Percentiles rank a stretch among this genome's conserved stretches.
Evolutionary conservation across 2,888 invertebrate genomes (phyloP).

Genomic region (Drosophila testacea): DNA sequence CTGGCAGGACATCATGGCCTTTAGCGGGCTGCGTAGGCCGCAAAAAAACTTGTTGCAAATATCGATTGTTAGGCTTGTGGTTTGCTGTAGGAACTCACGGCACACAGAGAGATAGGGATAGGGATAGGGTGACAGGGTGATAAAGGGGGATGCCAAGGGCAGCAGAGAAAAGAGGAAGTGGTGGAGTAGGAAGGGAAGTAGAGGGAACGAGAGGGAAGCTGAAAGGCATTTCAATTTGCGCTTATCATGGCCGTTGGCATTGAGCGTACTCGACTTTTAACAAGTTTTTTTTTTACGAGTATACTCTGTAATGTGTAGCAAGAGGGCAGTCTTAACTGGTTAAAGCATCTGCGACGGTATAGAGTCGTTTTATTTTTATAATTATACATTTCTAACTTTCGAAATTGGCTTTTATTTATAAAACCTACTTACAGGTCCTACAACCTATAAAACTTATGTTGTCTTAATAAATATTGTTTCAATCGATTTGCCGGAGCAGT

Average conservation of each 20-base stretch:
- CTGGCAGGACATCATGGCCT: slow-evolving; percentile 34
- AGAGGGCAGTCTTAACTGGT: not conserved
- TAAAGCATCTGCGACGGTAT: too few relatives aligned
- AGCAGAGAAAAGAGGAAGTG: not conserved
- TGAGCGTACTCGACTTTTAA: slow-evolving; percentile 69
- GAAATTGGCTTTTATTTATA: too few relatives aligned
- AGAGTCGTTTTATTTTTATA: too few relatives aligned
- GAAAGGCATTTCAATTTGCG: slow-evolving; percentile 49
- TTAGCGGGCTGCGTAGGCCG: slow-evolving; percentile 46
- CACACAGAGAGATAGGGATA: not conserved
- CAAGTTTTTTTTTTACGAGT: slow-evolving; percentile 28
- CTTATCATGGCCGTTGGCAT: slow-evolving; percentile 46
- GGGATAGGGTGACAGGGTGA: too few relatives aligned
- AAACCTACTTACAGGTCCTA: too few relatives aligned
- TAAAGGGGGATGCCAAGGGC: not conserved
- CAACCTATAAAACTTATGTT: too few relatives aligned
- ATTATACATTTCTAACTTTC: too few relatives aligned
- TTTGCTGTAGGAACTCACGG: slow-evolving; percentile 8
- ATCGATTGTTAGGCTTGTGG: slow-evolving; percentile 70
- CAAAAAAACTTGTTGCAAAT: slow-evolving; percentile 80
- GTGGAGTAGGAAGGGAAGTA: not conserved
- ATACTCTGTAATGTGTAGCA: not conserved
- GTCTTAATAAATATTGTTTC: too few relatives aligned
- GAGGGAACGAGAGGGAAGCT: not conserved
- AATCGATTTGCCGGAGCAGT: too few relatives aligned